Conservation (phyloP, 2,797 vertebrate species). For the Enteromius argenteus region DNA sequence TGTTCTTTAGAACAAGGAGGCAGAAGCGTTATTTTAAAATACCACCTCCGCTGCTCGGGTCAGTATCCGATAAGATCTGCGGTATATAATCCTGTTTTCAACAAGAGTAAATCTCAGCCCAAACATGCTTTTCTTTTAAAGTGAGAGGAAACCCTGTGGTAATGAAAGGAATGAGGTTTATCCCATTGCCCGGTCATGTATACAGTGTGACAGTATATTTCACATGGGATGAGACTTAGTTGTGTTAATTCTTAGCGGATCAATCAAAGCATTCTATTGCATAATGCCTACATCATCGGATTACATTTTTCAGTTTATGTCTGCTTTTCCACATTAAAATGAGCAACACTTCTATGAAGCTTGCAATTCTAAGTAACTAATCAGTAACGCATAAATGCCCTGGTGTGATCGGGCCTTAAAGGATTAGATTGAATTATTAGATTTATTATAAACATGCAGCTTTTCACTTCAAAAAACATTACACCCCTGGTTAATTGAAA, state of each 20-base stretch:
- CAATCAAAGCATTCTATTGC: neutral
- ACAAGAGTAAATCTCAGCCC: slow-evolving; percentile 39
- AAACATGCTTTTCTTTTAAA: slow-evolving; percentile 37
- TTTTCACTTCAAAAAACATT: neutral
- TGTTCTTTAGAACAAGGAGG: slow-evolving; percentile 43
- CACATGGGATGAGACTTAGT: neutral
- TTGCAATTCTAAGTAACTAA: too few relatives aligned
- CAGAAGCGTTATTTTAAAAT: slow-evolving; percentile 35
- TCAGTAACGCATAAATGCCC: neutral
- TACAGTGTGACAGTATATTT: slow-evolving; percentile 10
- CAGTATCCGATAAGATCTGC: slow-evolving; percentile 29
- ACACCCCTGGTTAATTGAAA: neutral
- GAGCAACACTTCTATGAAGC: neutral
- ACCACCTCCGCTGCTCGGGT: slow-evolving; percentile 15
- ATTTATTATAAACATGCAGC: neutral
- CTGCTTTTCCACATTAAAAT: neutral
- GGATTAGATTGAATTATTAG: neutral
- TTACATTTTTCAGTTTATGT: neutral
- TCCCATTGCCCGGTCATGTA: neutral
- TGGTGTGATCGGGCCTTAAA: neutral
- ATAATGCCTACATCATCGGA: neutral
- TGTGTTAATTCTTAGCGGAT: neutral
- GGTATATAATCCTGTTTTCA: slow-evolving; percentile 43
- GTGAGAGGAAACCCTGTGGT: neutral
- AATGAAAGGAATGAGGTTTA: slow-evolving; percentile 14